Percentiles rank a stretch among this genome's conserved stretches.
These are phyloP conservation scores for Amblyjoppa proteus DNA, from an alignment of 2,888 invertebrate genomes.

Conservation along the genomic window DNA sequence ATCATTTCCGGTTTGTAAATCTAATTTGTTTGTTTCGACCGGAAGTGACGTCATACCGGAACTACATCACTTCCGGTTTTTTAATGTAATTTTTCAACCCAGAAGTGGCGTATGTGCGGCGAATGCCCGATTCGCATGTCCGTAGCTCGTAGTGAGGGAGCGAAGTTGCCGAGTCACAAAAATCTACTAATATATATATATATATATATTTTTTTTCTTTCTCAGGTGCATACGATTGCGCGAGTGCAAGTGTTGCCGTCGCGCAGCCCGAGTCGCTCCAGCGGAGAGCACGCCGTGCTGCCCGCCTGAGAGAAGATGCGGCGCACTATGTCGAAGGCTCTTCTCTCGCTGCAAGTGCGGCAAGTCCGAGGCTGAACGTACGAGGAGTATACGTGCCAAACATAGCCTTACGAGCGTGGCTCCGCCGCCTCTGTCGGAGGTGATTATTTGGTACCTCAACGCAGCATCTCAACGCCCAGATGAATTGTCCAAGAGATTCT, in stretches of 20 bases:
- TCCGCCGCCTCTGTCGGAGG: constrained; percentile 83
- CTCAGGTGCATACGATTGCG: constrained; percentile 75
- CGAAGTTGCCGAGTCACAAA: too few species aligned
- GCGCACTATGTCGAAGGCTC: constrained; percentile 77
- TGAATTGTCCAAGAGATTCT: too few species aligned
- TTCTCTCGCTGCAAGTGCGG: constrained; percentile 71
- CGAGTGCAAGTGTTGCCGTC: constrained; percentile 76
- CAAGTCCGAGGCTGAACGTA: constrained; percentile 73
- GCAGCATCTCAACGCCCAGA: not conserved
- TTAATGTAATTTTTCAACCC: too few species aligned
- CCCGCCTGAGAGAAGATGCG: constrained; percentile 80
- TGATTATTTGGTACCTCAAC: constrained; percentile 57
- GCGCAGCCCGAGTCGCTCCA: constrained; percentile 77
- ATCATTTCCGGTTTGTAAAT: too few species aligned
- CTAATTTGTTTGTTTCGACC: too few species aligned
- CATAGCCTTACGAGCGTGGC: constrained; percentile 83
- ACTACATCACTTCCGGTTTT: too few species aligned
- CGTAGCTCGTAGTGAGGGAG: too few species aligned
- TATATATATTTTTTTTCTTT: not conserved
- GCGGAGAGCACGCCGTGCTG: constrained; percentile 78
- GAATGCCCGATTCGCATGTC: too few species aligned
- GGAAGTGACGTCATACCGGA: too few species aligned
- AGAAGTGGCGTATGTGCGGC: too few species aligned
- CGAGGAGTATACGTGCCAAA: constrained; percentile 82
- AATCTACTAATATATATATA: not conserved